Evolutionary conservation across 2,888 invertebrate genomes (phyloP), one percentile per base, ranked within the genome.

Genomic region (Gortyna flavago): DNA sequence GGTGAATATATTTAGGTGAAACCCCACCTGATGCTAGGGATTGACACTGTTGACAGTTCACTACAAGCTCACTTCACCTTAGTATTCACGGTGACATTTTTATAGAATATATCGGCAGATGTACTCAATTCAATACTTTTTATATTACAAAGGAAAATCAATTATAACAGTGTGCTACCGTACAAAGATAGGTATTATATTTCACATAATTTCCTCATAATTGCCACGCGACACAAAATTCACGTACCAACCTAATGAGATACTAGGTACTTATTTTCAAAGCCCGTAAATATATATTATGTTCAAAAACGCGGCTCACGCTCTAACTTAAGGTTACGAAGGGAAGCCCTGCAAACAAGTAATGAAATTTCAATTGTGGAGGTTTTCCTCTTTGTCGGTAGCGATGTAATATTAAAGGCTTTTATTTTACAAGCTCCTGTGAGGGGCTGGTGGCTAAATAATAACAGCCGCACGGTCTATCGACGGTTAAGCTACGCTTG

Each of bases 361-460:
- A 88, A 91, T 90, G 88, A 88, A 88, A 90, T 89, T 90, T 88
- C 89, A 90, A 90, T 90, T 89, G 87, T 86, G 76, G 80, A 85
- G 88, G 84, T 77, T 87, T 87, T 77, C 71, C 85, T 79, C 77
- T 88, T 86, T 89, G 87, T 83, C 61, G 80, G 76, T 61, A 62
- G 61, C 76, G 65, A 75, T 86, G 84, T 82, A 82, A 85, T 86
- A 83, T 85, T 84, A 85, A 88, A 83, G 77, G 74, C 75, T 81
- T 87, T 83, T 79, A 79, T 75, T 79, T 87, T 81, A 72, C 57
- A 69, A 51, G 5, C 44, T 54, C 21, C 64, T 62, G 38, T 64
- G 25, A 7, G 35, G 35, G 3, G 25, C 7, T 35, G 7, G 35
- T 35, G 13, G 35, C 13, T 64, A 16, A 38, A 25, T 64, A 64